Evolutionary conservation across 2,113 vertebrate genomes (phyloP), one percentile per base, ranked within the genome.

Genomic region (Gulo gulo): DNA sequence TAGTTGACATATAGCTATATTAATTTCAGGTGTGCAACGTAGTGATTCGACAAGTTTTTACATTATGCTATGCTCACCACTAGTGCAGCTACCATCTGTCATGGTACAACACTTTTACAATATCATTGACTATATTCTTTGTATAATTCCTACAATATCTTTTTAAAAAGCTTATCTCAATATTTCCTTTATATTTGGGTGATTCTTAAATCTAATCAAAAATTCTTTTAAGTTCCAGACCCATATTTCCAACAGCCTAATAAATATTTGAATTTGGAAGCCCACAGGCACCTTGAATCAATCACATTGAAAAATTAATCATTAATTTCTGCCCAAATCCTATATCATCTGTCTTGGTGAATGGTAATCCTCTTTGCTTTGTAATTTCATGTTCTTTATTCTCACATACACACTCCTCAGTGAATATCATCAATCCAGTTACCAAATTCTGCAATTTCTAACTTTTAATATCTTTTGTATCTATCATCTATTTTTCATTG

Each of bases 251-350:
- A 73, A 67, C 2, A 71, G 21, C 8, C 20, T 95, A 91, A 88
- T 73, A 93, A 94, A 93, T 84, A 71, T 83, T 90, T 96, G 59
- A 89, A 69, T 88, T 96, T 52, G 15, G 34, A 94, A 93, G 21
- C 69, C 50, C 26, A 65, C 1, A 76, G 84, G 47, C 39, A 88
- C 36, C 42, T 92, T 36, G 67, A 63, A 91, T 88, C 42, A 84
- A 88, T 97, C 81, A 97, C 65, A 84, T 20, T 73, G 47, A 81
- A 80, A 89, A 90, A 92, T 34, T 29, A 67, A 91, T 89, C 47
- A 93, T 82, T 78, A 12, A 23, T 89, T 89, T 83, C 61, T 29
- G 82, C 15, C 26, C 69, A 55, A 50, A 2, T 55, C 20, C 12
- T 80, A 23, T 39, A 26, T 87, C 42, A 52, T 95, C 61, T 69